Conservation (phyloP, 2,888 invertebrate species). For the Chrysomela aeneicollis region DNA sequence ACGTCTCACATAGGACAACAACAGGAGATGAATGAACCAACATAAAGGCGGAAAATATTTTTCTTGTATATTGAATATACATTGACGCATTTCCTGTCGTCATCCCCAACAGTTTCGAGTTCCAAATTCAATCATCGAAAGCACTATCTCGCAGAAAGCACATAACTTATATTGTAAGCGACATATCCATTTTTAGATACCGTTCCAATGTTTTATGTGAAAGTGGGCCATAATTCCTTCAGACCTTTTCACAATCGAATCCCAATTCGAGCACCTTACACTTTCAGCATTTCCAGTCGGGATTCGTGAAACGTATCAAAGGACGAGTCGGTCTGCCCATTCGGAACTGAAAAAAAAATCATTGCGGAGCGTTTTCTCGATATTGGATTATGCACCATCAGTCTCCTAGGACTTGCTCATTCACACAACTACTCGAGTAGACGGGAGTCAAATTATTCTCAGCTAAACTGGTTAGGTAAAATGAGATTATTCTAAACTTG, state of each 20-base stretch:
- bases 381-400: no score
- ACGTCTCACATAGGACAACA: no score
- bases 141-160: slow-evolving; percentile 1
- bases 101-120: not conserved
- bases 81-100: not conserved
- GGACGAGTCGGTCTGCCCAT: not conserved
- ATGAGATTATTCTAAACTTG: no score
- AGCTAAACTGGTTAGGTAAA: no score
- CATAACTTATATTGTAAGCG: not conserved
- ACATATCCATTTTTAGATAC: not conserved
- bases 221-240: slow-evolving; percentile 5
- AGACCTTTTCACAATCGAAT: slow-evolving; percentile 1
- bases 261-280: not conserved
- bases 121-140: not conserved
- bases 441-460: no score
- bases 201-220: slow-evolving; percentile 5
- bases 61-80: not conserved
- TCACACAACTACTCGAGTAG: no score
- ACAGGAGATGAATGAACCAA: no score
- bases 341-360: not conserved
- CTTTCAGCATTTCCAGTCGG: not conserved
- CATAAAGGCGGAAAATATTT: not conserved
- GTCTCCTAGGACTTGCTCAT: no score
- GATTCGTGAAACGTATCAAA: not conserved
- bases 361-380: not conserved